Evolutionary conservation across 2,888 invertebrate species (phyloP), one percentile per base, ranked within the genome.

Genomic region (Bembecia ichneumoniformis): DNA sequence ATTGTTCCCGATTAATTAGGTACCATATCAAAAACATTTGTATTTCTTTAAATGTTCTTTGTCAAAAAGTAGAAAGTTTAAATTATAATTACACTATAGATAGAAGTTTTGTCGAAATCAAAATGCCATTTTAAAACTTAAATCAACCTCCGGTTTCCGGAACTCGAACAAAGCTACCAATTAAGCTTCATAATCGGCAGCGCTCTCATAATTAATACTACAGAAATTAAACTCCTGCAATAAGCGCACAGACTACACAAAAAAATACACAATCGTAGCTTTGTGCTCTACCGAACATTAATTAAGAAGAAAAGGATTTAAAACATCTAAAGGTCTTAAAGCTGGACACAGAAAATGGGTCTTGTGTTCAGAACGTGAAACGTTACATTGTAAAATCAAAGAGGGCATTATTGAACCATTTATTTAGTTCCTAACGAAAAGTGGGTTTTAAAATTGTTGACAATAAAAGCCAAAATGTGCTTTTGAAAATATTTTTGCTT

Each of bases 231-330:
- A 72, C 71, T 72, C 70, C 62, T 62, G 68, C 71, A 74, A 76
- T 44, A n/a, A 44, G 15, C 44, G 35, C 3, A 11, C 20, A 35
- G 20, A 28, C 14, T 68, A 65, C 58, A 74, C 62, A 77, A 77
- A 80, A n/a, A 79, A 79, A 77, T 66, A 77, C 60, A 81, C 74
- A 83, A 79, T 74, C 71, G 69, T 62, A 74, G 76, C 77, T 75
- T 77, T 80, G 74, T 74, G 73, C 79, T 75, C 68, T 67, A 74
- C 74, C 74, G 75, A 80, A 81, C 80, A 77, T 80, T 82, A 79
- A 83, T 83, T 82, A 82, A 73, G 77, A 76, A 73, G 66, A 68
- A 74, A 75, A 68, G 66, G 62, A 66, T 66, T 66, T 64, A 59
- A 60, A 59, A 60, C 59, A 60, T 54, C 58, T 62, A 71, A 78